Evolutionary conservation across 2,113 vertebrate genomes (phyloP), one percentile per base, ranked within the genome.

Genomic region (Etheostoma cragini): DNA sequence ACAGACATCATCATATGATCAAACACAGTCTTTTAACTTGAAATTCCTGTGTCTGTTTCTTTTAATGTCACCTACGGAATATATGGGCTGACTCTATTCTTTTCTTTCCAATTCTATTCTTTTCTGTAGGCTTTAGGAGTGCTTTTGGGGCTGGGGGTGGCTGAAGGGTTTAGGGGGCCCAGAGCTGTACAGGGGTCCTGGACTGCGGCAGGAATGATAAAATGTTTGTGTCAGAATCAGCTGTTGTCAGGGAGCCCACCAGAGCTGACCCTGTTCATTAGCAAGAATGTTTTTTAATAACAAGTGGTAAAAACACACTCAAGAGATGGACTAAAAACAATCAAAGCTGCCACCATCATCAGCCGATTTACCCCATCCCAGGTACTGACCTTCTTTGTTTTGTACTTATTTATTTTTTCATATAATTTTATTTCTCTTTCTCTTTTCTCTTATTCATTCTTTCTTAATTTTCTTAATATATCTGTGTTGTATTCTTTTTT

Each of bases 141-240:
- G 35, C 46, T 62, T 81, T 53, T 82, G 49, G 38, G 33, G 35
- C 17, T 62, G 12, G 52, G 46, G 19, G 35, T 50, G 24, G 16
- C 47, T 72, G 56, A 72, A 65, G 54, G n/a, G 21, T 70, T 58
- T 21, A 52, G 49, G 76, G 65, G 70, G 26, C 22, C 60, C 54
- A 50, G 22, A 79, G 38, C 53, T 62, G 50, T 35, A 75, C 47
- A 53, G 47, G 22, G 7, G 66, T 16, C 47, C 68, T 58, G n/a
- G 45, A 61, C 61, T 64, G 42, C 72, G 46, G 49, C 10, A 52
- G 52, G 72, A 72, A 65, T 82, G 74, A 60, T 57, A 82, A 70
- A 84, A 85, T 74, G 77, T 65, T 70, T 50, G 56, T 52, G 53
- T 66, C 19, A 46, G 46, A 70, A 42, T 10, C 35, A 38, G 60